Percentiles rank a stretch among this genome's conserved stretches.
phyloP scores from a whole-genome alignment of 1,140 invertebrate genomes.

The Bombus breviceps region DNA sequence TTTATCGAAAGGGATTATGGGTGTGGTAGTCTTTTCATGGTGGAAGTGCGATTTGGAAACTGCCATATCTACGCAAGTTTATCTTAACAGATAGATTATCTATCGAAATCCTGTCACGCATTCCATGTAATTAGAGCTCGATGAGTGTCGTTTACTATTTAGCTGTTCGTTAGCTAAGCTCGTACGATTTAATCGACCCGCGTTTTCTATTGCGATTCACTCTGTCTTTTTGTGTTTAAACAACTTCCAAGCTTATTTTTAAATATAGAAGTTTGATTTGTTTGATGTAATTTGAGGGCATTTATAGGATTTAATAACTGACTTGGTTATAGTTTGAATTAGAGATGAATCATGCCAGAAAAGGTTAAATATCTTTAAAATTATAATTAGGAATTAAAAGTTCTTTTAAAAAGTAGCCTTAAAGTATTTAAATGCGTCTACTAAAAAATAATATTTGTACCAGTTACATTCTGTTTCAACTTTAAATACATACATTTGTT shows the following conservation, averaged over 20 bases:
- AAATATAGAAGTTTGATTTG: not conserved
- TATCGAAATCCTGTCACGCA: not conserved
- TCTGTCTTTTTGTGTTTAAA: not conserved
- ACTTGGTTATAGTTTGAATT: not conserved
- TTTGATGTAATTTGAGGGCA: not conserved
- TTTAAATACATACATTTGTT: not conserved
- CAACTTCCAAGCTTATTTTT: not conserved
- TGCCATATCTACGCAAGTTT: constrained; percentile 24
- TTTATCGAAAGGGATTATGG: not conserved
- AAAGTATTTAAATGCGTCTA: too few relatives aligned
- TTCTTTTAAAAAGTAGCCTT: rapidly evolving
- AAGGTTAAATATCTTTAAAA: not conserved
- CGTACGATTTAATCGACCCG: not conserved
- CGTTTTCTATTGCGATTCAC: not conserved
- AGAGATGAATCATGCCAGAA: not conserved
- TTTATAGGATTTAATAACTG: not conserved
- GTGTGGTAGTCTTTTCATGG: not conserved
- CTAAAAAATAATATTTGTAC: not conserved
- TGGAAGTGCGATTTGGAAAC: not conserved
- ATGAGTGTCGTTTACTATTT: constrained; percentile 23
- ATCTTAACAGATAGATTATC: constrained; percentile 42
- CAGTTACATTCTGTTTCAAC: not conserved
- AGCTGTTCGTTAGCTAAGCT: too few relatives aligned
- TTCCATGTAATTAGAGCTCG: constrained; percentile 46
- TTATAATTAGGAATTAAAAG: not conserved